Evolutionary conservation across 2,797 vertebrate genomes (phyloP).

Genomic region (Choloepus didactylus): DNA sequence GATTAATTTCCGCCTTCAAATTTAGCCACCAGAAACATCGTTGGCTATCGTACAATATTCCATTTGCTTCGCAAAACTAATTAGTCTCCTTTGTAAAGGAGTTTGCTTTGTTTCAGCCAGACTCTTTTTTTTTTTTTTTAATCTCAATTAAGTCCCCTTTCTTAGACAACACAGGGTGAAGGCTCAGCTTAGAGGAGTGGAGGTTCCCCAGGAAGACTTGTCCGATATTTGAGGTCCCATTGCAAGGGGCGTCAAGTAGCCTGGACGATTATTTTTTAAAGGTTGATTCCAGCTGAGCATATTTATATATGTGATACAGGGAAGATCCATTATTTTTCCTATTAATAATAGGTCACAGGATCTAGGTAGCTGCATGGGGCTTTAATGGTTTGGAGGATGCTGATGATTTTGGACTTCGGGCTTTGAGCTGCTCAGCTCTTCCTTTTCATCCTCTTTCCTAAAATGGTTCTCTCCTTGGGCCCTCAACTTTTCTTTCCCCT

Average conservation of each 20-base stretch:
- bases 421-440: background rate
- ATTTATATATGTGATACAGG: background rate
- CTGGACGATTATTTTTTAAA: background rate
- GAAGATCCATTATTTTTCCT: background rate
- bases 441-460: conserved; percentile 20
- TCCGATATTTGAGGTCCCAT: background rate
- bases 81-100: conserved; percentile 50
- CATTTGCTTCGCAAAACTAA: background rate
- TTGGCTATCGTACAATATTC: background rate
- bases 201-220: background rate
- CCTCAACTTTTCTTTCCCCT: background rate
- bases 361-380: background rate
- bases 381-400: background rate
- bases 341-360: conserved; percentile 33
- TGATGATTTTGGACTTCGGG: background rate
- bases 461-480: background rate
- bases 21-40: background rate
- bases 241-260: background rate
- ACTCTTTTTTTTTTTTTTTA: background rate
- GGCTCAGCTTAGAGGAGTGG: background rate
- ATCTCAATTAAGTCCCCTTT: background rate
- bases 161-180: background rate
- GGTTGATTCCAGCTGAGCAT: background rate
- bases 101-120: conserved; percentile 43
- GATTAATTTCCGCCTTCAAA: conserved; percentile 38